These are phyloP conservation scores for Tetropium fuscum DNA, from an alignment of 2,888 invertebrate genomes.

Conservation along the genomic window DNA sequence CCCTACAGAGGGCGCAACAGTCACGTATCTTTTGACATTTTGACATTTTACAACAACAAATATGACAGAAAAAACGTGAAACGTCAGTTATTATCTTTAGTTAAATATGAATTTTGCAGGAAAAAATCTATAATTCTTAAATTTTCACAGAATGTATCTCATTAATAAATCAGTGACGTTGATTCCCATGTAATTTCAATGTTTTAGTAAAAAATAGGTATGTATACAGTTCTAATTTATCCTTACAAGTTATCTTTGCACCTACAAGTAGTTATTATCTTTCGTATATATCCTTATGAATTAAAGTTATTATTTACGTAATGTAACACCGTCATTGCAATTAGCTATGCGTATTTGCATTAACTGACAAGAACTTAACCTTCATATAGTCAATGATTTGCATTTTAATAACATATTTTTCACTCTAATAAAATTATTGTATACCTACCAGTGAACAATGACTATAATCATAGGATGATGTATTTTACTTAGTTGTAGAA, in stretches of 20 bases:
- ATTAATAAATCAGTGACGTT: slow-evolving; percentile 8
- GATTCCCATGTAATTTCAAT: slow-evolving; percentile 13
- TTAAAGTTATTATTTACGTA: slow-evolving; percentile 17
- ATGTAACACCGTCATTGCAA: slow-evolving; percentile 4
- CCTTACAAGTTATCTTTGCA: slow-evolving; percentile 16
- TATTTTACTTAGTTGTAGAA: too few relatives aligned
- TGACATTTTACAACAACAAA: slow-evolving; percentile 26
- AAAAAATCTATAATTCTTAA: slow-evolving; percentile 31
- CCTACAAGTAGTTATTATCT: slow-evolving; percentile 20
- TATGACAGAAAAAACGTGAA: slow-evolving; percentile 43
- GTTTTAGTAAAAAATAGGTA: slow-evolving; percentile 21
- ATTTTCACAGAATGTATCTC: slow-evolving; percentile 28
- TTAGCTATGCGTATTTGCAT: not conserved
- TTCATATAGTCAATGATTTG: slow-evolving; percentile 20
- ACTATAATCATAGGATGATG: too few relatives aligned
- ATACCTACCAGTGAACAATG: too few relatives aligned
- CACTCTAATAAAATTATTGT: too few relatives aligned
- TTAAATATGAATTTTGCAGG: slow-evolving; percentile 34
- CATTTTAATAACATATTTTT: slow-evolving; percentile 19
- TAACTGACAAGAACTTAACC: slow-evolving; percentile 15
- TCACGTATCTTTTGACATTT: not conserved
- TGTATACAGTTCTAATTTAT: slow-evolving; percentile 2
- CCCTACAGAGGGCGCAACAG: slow-evolving; percentile 1
- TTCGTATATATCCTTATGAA: slow-evolving; percentile 18
- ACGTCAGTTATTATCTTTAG: slow-evolving; percentile 41